These are phyloP conservation scores for Achroia grisella DNA, from an alignment of 1,140 invertebrate species.

Conservation along the genomic window DNA sequence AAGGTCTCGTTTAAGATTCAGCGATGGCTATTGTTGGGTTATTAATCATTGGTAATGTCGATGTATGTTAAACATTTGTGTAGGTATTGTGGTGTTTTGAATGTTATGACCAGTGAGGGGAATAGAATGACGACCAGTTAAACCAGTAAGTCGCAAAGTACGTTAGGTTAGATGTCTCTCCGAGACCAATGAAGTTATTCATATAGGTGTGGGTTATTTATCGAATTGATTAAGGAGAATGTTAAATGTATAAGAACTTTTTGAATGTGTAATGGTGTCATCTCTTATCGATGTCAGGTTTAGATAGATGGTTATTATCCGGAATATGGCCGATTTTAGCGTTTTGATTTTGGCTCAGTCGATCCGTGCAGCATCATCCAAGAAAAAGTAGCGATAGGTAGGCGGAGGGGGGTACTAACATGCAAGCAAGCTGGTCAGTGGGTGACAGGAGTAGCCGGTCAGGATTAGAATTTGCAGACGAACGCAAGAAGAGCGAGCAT, in stretches of 20 bases:
- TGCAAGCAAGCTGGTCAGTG: constrained; percentile 29
- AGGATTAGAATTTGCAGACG: constrained; percentile 34
- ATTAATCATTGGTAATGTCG: constrained; percentile 50
- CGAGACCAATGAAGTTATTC: constrained; percentile 55
- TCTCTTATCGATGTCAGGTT: constrained; percentile 52
- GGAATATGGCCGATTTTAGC: constrained; percentile 49
- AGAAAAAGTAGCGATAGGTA: constrained; percentile 36
- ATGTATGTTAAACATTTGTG: constrained; percentile 49
- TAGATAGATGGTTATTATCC: constrained; percentile 59
- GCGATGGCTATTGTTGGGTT: constrained; percentile 60
- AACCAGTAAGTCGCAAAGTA: constrained; percentile 38
- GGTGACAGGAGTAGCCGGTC: constrained; percentile 26
- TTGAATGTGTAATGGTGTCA: constrained; percentile 52
- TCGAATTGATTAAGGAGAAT: constrained; percentile 56
- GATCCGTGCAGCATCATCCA: constrained; percentile 45
- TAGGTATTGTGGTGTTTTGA: constrained; percentile 44
- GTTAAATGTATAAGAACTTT: constrained; percentile 54
- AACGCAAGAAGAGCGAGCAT: constrained; percentile 41
- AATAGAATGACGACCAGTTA: constrained; percentile 24
- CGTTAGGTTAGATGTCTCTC: constrained; percentile 57
- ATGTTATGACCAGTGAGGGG: constrained; percentile 40
- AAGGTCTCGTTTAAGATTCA: constrained; percentile 49
- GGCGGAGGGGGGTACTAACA: constrained; percentile 15
- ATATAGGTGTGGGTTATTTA: constrained; percentile 67
- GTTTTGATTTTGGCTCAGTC: constrained; percentile 54